Percentiles rank a stretch among this genome's conserved stretches.
Conservation (phyloP, 2,888 invertebrate species). For the Megamerina dolium region DNA sequence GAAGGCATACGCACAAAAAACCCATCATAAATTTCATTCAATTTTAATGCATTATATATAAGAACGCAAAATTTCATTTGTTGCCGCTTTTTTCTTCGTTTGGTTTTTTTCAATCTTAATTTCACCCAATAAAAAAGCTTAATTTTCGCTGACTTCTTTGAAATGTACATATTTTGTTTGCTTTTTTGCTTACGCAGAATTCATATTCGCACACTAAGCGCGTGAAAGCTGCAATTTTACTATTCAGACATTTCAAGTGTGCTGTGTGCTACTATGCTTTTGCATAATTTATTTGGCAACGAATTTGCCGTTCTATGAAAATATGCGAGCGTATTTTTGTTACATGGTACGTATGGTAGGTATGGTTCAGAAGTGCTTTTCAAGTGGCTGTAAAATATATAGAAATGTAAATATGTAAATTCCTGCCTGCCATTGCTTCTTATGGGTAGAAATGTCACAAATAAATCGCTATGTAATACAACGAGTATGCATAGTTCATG, state of each 20-base stretch:
- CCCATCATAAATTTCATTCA: slow-evolving; percentile 10
- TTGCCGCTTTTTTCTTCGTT: neutral
- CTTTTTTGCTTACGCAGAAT: neutral
- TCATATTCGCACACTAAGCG: too few relatives aligned
- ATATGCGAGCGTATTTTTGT: neutral
- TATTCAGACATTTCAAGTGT: too few relatives aligned
- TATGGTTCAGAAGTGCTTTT: too few relatives aligned
- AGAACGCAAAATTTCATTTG: neutral
- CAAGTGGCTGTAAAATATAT: too few relatives aligned
- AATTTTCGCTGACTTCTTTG: slow-evolving; percentile 8
- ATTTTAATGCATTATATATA: slow-evolving; percentile 12
- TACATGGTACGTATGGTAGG: neutral
- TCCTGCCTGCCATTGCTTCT: too few relatives aligned
- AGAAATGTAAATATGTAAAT: too few relatives aligned
- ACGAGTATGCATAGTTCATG: too few relatives aligned
- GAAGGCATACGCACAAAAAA: too few relatives aligned
- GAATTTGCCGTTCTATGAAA: neutral
- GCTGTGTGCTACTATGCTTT: slow-evolving; percentile 7
- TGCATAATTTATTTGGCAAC: slow-evolving; percentile 15
- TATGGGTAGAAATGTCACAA: too few relatives aligned
- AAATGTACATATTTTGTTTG: too few relatives aligned
- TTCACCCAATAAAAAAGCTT: slow-evolving; percentile 2
- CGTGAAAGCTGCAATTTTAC: too few relatives aligned
- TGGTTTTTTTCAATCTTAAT: slow-evolving; percentile 12
- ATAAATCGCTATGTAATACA: too few relatives aligned